These are phyloP conservation scores for Haemorhous mexicanus DNA, from an alignment of 2,113 vertebrate genomes.

Conservation along the genomic window DNA sequence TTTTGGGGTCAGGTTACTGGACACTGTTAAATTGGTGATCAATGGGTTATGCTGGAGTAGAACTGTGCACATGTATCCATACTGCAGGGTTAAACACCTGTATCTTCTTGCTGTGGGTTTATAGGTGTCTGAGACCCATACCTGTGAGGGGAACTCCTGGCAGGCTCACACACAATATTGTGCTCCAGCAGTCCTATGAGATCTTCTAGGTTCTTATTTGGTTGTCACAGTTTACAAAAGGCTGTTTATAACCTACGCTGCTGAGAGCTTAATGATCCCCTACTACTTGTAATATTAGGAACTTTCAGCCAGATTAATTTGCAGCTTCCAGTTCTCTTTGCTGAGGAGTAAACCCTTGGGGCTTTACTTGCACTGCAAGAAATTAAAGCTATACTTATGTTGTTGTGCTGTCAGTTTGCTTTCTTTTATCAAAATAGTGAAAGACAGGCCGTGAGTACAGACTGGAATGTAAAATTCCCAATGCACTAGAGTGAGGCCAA, in stretches of 20 bases:
- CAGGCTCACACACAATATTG: background rate
- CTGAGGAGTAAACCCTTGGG: background rate
- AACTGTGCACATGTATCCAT: background rate
- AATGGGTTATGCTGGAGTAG: background rate
- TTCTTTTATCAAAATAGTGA: background rate
- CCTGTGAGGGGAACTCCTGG: background rate
- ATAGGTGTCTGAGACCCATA: background rate
- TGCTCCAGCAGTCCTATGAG: background rate
- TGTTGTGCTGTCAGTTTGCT: background rate
- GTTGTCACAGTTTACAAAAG: background rate
- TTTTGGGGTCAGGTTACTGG: background rate
- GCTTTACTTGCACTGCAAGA: background rate
- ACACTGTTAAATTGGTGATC: background rate
- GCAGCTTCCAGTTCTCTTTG: background rate
- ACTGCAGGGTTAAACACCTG: background rate
- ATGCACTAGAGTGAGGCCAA: background rate
- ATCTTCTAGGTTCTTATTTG: background rate
- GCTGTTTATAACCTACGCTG: background rate
- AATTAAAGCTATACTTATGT: background rate
- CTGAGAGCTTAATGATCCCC: background rate
- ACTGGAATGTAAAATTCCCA: background rate
- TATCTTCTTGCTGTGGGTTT: background rate
- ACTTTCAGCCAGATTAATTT: slow-evolving; percentile 5
- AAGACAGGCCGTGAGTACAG: background rate
- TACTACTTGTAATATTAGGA: background rate